Conservation (phyloP, 2,888 invertebrate species). For the Latheticus oryzae region DNA sequence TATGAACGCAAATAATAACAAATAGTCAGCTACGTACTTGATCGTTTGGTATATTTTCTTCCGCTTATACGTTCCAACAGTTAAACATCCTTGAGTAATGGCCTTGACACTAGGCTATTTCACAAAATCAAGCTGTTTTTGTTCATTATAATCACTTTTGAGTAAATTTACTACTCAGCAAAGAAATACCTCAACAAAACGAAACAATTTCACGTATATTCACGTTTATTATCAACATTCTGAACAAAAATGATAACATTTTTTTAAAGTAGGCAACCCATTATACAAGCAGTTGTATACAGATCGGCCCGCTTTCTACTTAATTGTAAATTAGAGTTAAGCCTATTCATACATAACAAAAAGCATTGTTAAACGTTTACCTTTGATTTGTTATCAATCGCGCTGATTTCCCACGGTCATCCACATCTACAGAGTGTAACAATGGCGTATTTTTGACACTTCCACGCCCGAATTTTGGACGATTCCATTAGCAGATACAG, state of each 20-base stretch:
- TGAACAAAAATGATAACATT: no score
- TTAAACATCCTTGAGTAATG: conserved; percentile 13
- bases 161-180: not conserved
- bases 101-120: conserved; percentile 27
- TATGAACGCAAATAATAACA: conserved; percentile 1
- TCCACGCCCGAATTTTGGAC: conserved; percentile 57
- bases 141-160: conserved; percentile 5
- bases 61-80: conserved; percentile 7
- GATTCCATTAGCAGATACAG: conserved; percentile 51
- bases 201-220: conserved; percentile 7
- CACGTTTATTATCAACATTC: no score
- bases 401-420: conserved; percentile 28
- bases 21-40: conserved; percentile 21
- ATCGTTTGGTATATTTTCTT: conserved; percentile 9
- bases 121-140: conserved; percentile 20
- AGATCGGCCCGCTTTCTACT: no score
- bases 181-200: not conserved
- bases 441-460: conserved; percentile 59
- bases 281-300: no score
- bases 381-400: conserved; percentile 16
- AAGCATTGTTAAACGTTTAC: no score
- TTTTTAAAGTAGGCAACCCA: no score
- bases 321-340: no score
- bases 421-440: conserved; percentile 44
- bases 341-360: no score